Percentiles rank a stretch among this genome's conserved stretches.
These are phyloP conservation scores for Cynopterus brachyotis DNA, from an alignment of 2,113 vertebrate genomes.

Conservation along the genomic window DNA sequence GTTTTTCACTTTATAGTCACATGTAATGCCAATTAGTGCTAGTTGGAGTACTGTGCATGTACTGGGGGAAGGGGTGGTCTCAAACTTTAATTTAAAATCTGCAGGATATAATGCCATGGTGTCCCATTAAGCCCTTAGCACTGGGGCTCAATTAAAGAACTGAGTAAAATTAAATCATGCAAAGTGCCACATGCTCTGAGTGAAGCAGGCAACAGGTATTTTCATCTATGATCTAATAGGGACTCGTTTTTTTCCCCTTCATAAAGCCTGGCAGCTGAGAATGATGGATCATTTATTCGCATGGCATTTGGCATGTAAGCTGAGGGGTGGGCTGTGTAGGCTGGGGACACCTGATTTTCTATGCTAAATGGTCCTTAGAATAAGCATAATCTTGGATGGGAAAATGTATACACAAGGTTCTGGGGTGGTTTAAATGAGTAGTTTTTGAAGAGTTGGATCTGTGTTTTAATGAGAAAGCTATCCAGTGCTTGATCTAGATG, in stretches of 20 bases:
- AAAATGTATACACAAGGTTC: neutral
- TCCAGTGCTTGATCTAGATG: neutral
- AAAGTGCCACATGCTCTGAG: rapidly evolving
- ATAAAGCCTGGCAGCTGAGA: neutral
- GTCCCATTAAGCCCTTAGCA: conserved; percentile 21
- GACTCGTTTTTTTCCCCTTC: neutral
- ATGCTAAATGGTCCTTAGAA: neutral
- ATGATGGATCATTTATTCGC: neutral
- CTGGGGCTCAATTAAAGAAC: conserved; percentile 34
- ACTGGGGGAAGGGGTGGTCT: neutral
- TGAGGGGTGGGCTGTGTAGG: neutral
- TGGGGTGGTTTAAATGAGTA: neutral
- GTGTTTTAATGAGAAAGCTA: neutral
- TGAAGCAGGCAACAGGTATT: neutral
- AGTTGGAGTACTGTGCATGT: conserved; percentile 18
- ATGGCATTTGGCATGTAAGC: neutral
- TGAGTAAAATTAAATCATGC: neutral
- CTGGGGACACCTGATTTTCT: neutral
- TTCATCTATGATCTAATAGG: neutral
- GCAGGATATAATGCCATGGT: neutral
- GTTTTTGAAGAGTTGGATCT: neutral
- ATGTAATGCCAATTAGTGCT: conserved; percentile 45
- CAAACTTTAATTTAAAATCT: conserved; percentile 66
- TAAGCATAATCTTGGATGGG: conserved; percentile 15
- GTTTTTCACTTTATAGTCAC: conserved; percentile 38